A percentile compares a stretch with the other conserved stretches of the same genome.
Conservation (phyloP, 2,888 invertebrate species). For the Teinopalpus imperialis region DNA sequence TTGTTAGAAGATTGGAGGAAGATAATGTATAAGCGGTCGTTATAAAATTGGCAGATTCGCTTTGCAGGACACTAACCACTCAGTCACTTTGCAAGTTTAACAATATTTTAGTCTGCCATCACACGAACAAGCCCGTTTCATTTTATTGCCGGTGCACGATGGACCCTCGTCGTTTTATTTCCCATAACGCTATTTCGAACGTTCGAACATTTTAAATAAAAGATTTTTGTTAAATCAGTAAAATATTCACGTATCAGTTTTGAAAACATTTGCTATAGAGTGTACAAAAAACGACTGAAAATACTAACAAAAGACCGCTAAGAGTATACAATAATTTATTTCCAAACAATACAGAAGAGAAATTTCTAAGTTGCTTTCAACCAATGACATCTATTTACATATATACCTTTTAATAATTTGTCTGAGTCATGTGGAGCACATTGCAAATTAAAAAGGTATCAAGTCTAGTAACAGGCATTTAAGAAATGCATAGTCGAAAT, state of each 20-base stretch:
- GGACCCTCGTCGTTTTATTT: constrained; percentile 54
- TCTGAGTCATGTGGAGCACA: no score
- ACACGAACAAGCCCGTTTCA: constrained; percentile 51
- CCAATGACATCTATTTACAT: no score
- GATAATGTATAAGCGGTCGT: constrained; percentile 33
- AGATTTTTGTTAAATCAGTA: constrained; percentile 29
- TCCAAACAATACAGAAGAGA: no score
- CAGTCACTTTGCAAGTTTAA: constrained; percentile 70
- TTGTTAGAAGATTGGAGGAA: constrained; percentile 19
- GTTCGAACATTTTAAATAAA: constrained; percentile 37
- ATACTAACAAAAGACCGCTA: constrained; percentile 10
- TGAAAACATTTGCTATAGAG: constrained; percentile 22
- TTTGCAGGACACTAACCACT: constrained; percentile 44
- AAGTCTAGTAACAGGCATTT: constrained; percentile 1
- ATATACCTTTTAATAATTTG: no score
- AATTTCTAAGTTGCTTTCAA: no score
- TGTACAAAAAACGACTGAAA: constrained; percentile 7
- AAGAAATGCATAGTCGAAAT: not conserved
- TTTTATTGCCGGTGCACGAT: constrained; percentile 57
- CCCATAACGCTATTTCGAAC: constrained; percentile 48
- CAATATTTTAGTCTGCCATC: constrained; percentile 65
- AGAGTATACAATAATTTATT: not conserved
- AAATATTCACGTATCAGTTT: constrained; percentile 26
- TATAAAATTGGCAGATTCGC: constrained; percentile 39
- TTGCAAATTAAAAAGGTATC: no score